phyloP scores from a whole-genome alignment of 1,140 invertebrate species.

The Meloidogyne exigua region DNA sequence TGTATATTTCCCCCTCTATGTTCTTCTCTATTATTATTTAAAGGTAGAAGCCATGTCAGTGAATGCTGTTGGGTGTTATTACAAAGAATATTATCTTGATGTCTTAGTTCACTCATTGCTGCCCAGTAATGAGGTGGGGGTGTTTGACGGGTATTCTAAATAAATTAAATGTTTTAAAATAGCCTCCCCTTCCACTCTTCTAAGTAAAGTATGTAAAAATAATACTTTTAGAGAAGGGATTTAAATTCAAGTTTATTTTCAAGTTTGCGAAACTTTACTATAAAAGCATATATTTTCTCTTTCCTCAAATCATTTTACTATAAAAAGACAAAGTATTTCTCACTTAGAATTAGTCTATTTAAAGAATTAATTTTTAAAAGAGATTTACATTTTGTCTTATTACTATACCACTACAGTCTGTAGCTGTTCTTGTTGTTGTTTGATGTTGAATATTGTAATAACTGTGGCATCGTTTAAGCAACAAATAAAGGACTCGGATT shows the following conservation, averaged over 20 bases:
- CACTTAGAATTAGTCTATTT: too few species aligned
- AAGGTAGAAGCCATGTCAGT: not conserved
- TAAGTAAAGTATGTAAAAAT: not conserved
- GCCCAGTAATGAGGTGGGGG: slow-evolving; percentile 25
- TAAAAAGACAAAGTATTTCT: too few species aligned
- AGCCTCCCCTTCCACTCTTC: too few species aligned
- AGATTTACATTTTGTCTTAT: not conserved
- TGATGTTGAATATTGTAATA: not conserved
- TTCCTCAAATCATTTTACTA: too few species aligned
- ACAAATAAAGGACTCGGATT: slow-evolving; percentile 19
- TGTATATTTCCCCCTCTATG: not conserved
- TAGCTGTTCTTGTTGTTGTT: not conserved
- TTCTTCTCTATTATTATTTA: not conserved
- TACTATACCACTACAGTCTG: not conserved
- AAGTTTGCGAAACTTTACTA: too few species aligned
- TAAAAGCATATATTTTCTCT: too few species aligned
- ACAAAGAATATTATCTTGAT: not conserved
- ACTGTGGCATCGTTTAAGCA: slow-evolving; percentile 26
- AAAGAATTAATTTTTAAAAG: too few species aligned
- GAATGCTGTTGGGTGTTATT: not conserved
- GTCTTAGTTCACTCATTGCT: not conserved
- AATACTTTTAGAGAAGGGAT: too few species aligned
- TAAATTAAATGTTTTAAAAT: not conserved
- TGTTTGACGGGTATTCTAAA: slow-evolving; percentile 4
- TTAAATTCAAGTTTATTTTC: too few species aligned